Base-by-base conservation (phyloP, 2,888 invertebrate species). In the Meghimatium bilineatum region DNA sequence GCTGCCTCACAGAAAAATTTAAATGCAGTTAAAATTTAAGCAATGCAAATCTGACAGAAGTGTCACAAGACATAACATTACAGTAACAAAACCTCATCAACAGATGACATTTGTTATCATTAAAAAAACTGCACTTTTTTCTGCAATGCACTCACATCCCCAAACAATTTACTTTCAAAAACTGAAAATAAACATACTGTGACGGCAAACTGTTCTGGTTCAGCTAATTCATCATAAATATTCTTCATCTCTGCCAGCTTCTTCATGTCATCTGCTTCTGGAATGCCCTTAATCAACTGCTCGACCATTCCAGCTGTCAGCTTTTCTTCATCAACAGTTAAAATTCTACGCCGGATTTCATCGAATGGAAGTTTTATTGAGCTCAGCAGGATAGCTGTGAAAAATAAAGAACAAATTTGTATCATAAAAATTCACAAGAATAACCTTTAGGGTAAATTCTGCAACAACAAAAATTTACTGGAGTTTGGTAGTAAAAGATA, bases 131-230 rank as follows among this genome's bases (percentile, higher is more conserved):
- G n/a, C n/a, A n/a, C n/a, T n/a, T n/a, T n/a, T n/a, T n/a, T n/a
- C n/a, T n/a, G n/a, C n/a, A n/a, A n/a, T n/a, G n/a, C n/a, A 5
- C 44, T 44, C 44, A 44, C 12, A 44, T 12, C 12, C 44, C 44
- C 44, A 44, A 44, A 44, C 5, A 44, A 44, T 8, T 44, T 44
- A 44, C 5, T 12, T n/a, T n/a, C n/a, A 8, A 44, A 17, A 56
- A 23, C 23, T 56, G 23, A 71, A 38, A 71, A 38, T 38, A 8
- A 49, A 92, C 94, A 93, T 92, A 96, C 95, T 49, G 97, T 97
- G 0, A 98, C 96, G 78, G 97, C 97, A 94, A 99, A 99, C 93
- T 97, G 97, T 93, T 99, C 99, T 0, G 99, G 97, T 89, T 98
- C 98, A 0, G 94, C 93, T 87, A 94, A 94, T 23, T 97, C 96